A percentile compares a stretch with the other conserved stretches of the same genome.
Conservation (phyloP, 2,888 invertebrate species). For the Ethmia dodecea region DNA sequence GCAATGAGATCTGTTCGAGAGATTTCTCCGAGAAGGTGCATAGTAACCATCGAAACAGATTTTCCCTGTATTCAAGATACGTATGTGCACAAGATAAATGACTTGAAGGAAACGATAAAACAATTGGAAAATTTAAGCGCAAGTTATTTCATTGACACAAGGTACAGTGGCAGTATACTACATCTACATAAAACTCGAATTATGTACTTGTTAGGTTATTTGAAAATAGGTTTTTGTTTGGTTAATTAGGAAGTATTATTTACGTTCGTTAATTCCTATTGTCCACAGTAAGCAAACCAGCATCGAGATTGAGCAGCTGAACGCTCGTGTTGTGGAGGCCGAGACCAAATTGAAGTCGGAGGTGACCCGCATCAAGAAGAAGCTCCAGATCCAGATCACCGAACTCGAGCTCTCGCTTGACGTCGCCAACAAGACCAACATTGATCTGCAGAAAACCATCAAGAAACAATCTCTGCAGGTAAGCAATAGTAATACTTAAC, state of each 20-base stretch:
- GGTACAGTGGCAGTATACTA: no score
- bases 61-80: conserved; percentile 70
- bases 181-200: no score
- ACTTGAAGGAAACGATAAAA: conserved; percentile 79
- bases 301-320: conserved; percentile 98
- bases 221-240: no score
- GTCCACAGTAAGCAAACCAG: conserved; percentile 93
- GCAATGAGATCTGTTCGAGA: conserved; percentile 43
- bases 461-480: conserved; percentile 97
- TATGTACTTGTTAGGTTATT: no score
- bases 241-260: no score
- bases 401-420: conserved; percentile 97
- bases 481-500: conserved; percentile 15
- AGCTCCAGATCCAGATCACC: conserved; percentile 98
- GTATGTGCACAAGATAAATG: conserved; percentile 76
- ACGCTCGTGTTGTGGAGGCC: conserved; percentile 95
- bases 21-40: conserved; percentile 48
- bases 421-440: conserved; percentile 98
- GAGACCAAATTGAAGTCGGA: conserved; percentile 97
- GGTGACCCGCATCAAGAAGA: conserved; percentile 98
- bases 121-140: conserved; percentile 80
- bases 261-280: conserved; percentile 10
- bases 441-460: conserved; percentile 97
- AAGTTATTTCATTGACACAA: conserved; percentile 79
- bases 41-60: conserved; percentile 53